A percentile compares a stretch with the other conserved stretches of the same genome.
Evolutionary conservation across 1,140 invertebrate species (phyloP).

Genomic region (Sminthurinus signatus): DNA sequence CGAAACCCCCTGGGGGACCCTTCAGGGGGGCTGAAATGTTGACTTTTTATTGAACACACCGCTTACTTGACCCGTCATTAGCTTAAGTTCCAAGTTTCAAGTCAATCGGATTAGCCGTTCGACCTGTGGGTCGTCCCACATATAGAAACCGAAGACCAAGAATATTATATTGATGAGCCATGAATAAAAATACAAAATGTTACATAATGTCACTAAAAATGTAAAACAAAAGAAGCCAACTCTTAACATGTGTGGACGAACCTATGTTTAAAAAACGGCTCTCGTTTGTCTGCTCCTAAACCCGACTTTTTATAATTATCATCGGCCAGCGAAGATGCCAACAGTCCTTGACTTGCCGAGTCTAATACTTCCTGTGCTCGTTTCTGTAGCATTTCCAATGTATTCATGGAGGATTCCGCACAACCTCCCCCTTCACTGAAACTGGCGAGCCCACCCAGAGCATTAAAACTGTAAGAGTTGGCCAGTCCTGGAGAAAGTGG

Average conservation of each 20-base stretch:
- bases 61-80: slow-evolving; percentile 16
- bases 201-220: no score
- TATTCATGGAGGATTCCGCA: slow-evolving; percentile 45
- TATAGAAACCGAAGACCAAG: no score
- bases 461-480: slow-evolving; percentile 49
- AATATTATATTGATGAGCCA: no score
- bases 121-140: no score
- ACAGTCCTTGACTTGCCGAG: slow-evolving; percentile 78
- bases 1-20: slow-evolving; percentile 3
- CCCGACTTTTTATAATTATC: slow-evolving; percentile 62
- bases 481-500: slow-evolving; percentile 25
- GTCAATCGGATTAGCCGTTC: no score
- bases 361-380: slow-evolving; percentile 79
- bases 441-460: neutral
- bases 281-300: slow-evolving; percentile 68
- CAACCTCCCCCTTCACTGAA: no score
- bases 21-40: slow-evolving; percentile 7
- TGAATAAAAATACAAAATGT: no score
- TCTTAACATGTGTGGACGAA: no score
- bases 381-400: slow-evolving; percentile 73
- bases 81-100: no score
- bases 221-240: no score
- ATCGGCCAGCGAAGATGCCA: slow-evolving; percentile 76
- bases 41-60: slow-evolving; percentile 22
- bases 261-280: slow-evolving; percentile 76